Percentiles rank a stretch among this genome's conserved stretches.
phyloP scores from a whole-genome alignment of 2,888 invertebrate species.

The Chelonus formosanus region DNA sequence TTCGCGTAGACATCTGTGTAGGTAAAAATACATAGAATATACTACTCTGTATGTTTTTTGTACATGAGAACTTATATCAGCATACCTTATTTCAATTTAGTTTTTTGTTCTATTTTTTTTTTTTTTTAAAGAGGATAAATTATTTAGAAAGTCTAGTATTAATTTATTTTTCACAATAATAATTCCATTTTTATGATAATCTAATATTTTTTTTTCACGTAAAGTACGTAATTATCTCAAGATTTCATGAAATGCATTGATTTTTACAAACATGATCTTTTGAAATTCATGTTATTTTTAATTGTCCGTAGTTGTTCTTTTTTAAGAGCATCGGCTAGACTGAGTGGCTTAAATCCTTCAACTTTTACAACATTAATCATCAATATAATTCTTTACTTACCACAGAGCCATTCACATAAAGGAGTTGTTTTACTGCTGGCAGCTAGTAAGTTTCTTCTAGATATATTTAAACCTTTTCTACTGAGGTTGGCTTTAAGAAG shows the following conservation, averaged over 20 bases:
- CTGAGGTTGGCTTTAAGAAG: not conserved
- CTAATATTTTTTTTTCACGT: not conserved
- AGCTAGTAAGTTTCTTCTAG: no score
- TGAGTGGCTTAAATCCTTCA: constrained; percentile 28
- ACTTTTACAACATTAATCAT: constrained; percentile 40
- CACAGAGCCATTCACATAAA: not conserved
- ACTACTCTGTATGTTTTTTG: no score
- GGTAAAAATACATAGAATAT: no score
- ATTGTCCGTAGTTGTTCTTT: constrained; percentile 27
- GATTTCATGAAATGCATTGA: constrained; percentile 30
- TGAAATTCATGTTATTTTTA: constrained; percentile 42
- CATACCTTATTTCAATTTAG: no score
- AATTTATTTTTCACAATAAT: no score
- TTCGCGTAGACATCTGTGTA: no score
- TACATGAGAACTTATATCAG: no score
- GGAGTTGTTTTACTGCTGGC: no score
- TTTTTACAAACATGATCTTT: constrained; percentile 40
- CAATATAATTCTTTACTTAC: constrained; percentile 37
- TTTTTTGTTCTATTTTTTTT: no score
- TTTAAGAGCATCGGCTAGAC: not conserved
- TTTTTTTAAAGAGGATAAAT: no score
- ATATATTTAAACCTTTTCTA: constrained; percentile 2
- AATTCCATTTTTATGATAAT: not conserved
- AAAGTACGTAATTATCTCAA: constrained; percentile 32
- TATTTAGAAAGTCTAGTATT: no score